A percentile compares a stretch with the other conserved stretches of the same genome.
phyloP scores from a whole-genome alignment of 2,113 vertebrate species.

The Macrotis lagotis region DNA sequence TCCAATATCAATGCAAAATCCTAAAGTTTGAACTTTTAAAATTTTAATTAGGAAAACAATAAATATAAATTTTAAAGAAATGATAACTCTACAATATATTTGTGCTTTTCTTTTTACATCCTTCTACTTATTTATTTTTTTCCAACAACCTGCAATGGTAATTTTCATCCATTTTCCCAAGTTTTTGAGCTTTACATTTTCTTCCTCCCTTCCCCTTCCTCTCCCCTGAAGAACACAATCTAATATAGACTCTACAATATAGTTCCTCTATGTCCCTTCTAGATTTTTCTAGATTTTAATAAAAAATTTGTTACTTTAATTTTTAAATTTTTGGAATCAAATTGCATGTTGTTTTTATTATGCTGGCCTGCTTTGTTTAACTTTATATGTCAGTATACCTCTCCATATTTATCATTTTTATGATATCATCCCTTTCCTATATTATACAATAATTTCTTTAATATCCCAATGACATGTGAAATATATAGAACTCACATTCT shows the following conservation, averaged over 20 bases:
- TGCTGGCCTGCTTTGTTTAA: not conserved
- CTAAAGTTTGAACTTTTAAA: not conserved
- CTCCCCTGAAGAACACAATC: too few species aligned
- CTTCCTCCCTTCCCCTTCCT: too few species aligned
- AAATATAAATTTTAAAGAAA: not conserved
- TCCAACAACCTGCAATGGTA: too few species aligned
- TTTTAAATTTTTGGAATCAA: not conserved
- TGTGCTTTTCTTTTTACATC: too few species aligned
- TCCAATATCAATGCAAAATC: not conserved
- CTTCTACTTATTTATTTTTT: too few species aligned
- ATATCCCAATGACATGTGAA: not conserved
- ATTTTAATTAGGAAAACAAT: not conserved
- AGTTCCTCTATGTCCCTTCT: not conserved
- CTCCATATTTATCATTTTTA: not conserved
- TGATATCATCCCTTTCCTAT: not conserved
- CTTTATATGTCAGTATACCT: not conserved
- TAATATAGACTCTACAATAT: not conserved
- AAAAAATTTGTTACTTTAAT: not conserved
- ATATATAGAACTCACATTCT: not conserved
- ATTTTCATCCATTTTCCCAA: too few species aligned
- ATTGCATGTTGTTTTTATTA: not conserved
- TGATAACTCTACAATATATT: not conserved
- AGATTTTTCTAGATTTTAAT: not conserved
- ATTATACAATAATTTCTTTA: not conserved
- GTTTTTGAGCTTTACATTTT: too few species aligned